Conservation (phyloP, 2,888 invertebrate genomes). For the Crossocerus cetratus region DNA sequence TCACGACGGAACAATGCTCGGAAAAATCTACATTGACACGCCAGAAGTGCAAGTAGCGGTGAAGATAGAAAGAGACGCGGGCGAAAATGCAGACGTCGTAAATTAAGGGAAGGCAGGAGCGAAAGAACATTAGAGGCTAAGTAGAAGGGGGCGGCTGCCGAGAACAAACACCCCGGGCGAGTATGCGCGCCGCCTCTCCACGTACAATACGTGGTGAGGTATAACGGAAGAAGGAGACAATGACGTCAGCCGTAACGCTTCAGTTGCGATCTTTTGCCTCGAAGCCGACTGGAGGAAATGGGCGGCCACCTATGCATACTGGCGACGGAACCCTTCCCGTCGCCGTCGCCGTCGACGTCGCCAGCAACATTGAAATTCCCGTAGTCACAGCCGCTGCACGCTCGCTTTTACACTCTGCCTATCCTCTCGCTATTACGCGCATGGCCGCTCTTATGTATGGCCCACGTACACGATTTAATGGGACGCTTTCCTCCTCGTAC, state of each 20-base stretch:
- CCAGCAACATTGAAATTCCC: slow-evolving; percentile 32
- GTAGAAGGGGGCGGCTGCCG: slow-evolving; percentile 13
- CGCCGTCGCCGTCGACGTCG: neutral
- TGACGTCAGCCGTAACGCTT: slow-evolving; percentile 31
- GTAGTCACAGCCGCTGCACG: slow-evolving; percentile 43
- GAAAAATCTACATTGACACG: no score
- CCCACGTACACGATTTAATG: slow-evolving; percentile 17
- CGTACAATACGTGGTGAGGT: no score
- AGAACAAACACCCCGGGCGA: slow-evolving; percentile 9
- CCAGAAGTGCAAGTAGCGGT: no score
- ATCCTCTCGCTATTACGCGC: slow-evolving; percentile 24
- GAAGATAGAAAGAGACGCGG: no score
- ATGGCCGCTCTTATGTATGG: neutral
- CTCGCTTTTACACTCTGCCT: slow-evolving; percentile 32
- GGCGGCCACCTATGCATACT: slow-evolving; percentile 56
- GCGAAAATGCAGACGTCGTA: neutral
- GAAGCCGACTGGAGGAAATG: slow-evolving; percentile 60
- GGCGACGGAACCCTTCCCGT: slow-evolving; percentile 42
- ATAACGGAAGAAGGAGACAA: slow-evolving; percentile 27
- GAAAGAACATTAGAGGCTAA: neutral
- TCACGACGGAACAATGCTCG: no score
- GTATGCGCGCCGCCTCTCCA: neutral
- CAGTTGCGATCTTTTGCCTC: slow-evolving; percentile 57
- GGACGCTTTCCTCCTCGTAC: slow-evolving; percentile 43
- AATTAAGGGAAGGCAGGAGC: neutral